Base-by-base conservation (phyloP, 2,113 vertebrate species). In the Poeciliopsis turrubarensis region DNA sequence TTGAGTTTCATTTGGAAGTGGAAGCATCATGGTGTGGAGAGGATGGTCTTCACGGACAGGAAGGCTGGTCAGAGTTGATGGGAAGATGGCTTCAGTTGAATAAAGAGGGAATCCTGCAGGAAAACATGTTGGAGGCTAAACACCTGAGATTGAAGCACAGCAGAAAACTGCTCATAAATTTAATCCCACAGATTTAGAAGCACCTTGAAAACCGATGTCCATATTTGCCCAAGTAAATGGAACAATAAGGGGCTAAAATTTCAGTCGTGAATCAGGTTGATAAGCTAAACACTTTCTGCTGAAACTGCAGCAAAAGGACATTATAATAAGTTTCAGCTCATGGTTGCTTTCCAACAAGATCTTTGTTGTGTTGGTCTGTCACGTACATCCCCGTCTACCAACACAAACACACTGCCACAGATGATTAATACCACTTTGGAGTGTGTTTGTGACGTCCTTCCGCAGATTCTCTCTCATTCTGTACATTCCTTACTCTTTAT, bases 391-490 rank as follows among this genome's bases (percentile, higher is more conserved):
- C 17, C 44, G 15, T 57, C 51, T 57, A 25, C 25, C 25, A 57
- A 57, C 51, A n/a, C 51, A 57, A n/a, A 10, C 51, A 54, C 51
- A 57, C 51, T 57, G 51, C 22, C 51, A n/a, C 25, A 22, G 7
- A 57, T 57, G 2, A 57, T 57, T n/a, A n/a, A 22, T 57, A 10
- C 25, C 7, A n/a, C 25, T 57, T 8, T 10, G 51, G 22, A 54
- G 47, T 54, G 19, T 22, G 81, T 86, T 78, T 68, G 37, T 70
- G 70, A 83, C 83, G 79, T 68, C 82, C 77, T 81, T 30, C 80
- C 86, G 89, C 86, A 92, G 78, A 77, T 89, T 70, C 14, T 57
- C 72, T 65, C 41, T 57, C 76, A 77, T 29, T 64, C 73, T 72
- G 60, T 78, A 14, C 78, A 10, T 27, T 61, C 44, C 77, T 65